Evolutionary conservation across 2,113 vertebrate genomes (phyloP), one percentile per base, ranked within the genome.

Genomic region (Sebastes schlegelii): DNA sequence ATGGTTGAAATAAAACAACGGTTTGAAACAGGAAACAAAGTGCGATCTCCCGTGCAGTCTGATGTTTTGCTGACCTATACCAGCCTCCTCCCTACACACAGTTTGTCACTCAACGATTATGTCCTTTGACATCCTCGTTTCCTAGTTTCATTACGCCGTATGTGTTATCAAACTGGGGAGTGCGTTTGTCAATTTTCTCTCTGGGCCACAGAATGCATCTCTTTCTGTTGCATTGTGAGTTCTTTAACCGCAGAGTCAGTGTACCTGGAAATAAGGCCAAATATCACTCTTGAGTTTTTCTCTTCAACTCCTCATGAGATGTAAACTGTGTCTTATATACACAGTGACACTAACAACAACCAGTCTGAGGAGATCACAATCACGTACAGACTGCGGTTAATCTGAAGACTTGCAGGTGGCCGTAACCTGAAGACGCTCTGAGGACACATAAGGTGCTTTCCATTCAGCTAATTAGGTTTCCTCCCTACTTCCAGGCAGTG

Each of bases 331-430:
- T 34, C 3, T 34, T 34, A 34, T 34, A 34, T 34, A 34, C 34
- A 40, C 40, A 54, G 14, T 45, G n/a, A 68, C 48, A 8, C 63
- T 0, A 58, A 57, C 55, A 65, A 78, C 52, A 48, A 26, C 6
- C 51, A 45, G 57, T 51, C 23, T 52, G 63, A 43, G 5, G 13
- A 45, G 60, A 42, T 79, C 43, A 8, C 43, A 26, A 61, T 65
- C 63, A 17, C 4, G 0, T 16, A 40, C 49, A 14, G 23, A 62
- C 61, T 76, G 66, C 6, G n/a, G 64, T 60, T 55, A 64, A 77
- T 63, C 57, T 77, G 12, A 66, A 74, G 54, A 74, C 48, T 51
- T 81, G 74, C 83, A 84, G 70, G 77, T 76, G 70, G 80, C 58
- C 1, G 58, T 61, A 84, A 86, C 78, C 70, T 63, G 70, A 84